A percentile compares a stretch with the other conserved stretches of the same genome.
Evolutionary conservation across 2,888 invertebrate genomes (phyloP).

Genomic region (Allophyes oxyacanthae): DNA sequence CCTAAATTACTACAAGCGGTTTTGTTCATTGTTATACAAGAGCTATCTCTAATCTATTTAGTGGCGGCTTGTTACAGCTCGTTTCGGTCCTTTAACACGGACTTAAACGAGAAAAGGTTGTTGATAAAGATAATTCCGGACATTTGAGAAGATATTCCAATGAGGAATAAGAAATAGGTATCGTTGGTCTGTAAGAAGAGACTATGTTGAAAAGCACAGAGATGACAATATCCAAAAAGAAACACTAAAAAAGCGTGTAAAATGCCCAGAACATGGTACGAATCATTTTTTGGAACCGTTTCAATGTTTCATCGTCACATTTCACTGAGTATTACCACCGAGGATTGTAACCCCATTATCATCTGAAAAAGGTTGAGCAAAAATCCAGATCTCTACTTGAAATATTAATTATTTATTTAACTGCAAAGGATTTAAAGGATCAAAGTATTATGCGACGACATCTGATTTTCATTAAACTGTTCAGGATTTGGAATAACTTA

Average conservation of each 20-base stretch:
- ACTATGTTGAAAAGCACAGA: too few relatives aligned
- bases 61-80: background rate
- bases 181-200: too few relatives aligned
- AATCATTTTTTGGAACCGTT: too few relatives aligned
- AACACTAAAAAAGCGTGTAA: too few relatives aligned
- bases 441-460: constrained; percentile 33
- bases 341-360: background rate
- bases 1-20: constrained; percentile 22
- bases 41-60: background rate
- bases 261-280: too few relatives aligned
- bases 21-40: background rate
- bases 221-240: too few relatives aligned
- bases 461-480: constrained; percentile 42
- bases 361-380: background rate
- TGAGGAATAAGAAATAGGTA: too few relatives aligned
- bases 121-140: too few relatives aligned
- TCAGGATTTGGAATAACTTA: constrained; percentile 14
- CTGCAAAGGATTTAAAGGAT: constrained; percentile 30
- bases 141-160: too few relatives aligned
- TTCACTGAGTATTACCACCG: background rate
- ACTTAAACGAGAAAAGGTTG: too few relatives aligned
- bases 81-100: too few relatives aligned
- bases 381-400: constrained; percentile 4
- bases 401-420: constrained; percentile 22
- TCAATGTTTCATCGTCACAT: too few relatives aligned